Evolutionary conservation across 2,113 vertebrate species (phyloP).

Genomic region (Cololabis saira): DNA sequence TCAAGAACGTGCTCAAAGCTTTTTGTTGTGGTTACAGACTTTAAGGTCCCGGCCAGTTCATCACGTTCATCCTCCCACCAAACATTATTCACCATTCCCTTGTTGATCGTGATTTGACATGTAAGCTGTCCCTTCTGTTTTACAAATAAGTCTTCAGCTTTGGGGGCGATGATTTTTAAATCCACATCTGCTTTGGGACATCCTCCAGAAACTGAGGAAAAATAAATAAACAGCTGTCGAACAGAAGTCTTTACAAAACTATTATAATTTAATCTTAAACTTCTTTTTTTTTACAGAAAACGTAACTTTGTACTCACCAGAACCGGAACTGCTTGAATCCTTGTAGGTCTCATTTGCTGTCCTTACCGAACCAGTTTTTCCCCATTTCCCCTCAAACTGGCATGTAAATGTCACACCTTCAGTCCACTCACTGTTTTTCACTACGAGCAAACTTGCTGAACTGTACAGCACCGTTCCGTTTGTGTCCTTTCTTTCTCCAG

Average conservation of each 20-base stretch:
- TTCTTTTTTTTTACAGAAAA: not conserved
- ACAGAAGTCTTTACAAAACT: not conserved
- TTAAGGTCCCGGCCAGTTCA: not conserved
- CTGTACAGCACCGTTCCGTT: not conserved
- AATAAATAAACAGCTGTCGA: not conserved
- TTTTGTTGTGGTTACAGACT: too few species aligned
- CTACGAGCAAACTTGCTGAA: slow-evolving; percentile 59
- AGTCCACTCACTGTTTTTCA: fast-evolving
- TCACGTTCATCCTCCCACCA: not conserved
- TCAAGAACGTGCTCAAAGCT: not conserved
- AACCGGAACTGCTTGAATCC: fast-evolving
- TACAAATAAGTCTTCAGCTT: slow-evolving; percentile 8
- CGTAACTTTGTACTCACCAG: slow-evolving; percentile 28
- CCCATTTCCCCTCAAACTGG: slow-evolving; percentile 29
- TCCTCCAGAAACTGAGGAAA: not conserved
- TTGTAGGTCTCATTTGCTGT: not conserved
- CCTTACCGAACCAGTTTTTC: fast-evolving
- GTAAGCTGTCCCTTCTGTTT: not conserved
- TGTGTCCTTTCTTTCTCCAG: fast-evolving
- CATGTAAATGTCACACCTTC: not conserved
- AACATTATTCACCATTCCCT: fast-evolving
- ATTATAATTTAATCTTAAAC: not conserved
- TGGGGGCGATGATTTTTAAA: not conserved
- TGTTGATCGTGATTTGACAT: slow-evolving; percentile 2
- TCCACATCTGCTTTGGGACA: not conserved